phyloP scores from a whole-genome alignment of 2,797 vertebrate species.

The Lagorchestes hirsutus region DNA sequence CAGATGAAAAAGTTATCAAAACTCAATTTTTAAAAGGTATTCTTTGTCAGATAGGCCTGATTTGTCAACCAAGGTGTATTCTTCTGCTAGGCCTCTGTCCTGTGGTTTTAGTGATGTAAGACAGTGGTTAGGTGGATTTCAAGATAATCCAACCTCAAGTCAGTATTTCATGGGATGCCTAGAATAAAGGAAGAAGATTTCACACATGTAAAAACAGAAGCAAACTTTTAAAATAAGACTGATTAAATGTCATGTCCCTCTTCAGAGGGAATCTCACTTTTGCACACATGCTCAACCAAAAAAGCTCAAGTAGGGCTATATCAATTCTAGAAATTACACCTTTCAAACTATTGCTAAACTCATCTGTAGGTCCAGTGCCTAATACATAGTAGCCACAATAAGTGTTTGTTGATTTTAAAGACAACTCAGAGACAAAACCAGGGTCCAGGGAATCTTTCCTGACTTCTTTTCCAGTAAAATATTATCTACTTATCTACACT shows the following conservation, averaged over 20 bases:
- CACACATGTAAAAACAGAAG: slow-evolving; percentile 68
- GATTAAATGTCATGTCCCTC: slow-evolving; percentile 49
- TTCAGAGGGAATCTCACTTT: slow-evolving; percentile 33
- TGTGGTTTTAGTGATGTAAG: background rate
- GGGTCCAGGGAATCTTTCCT: slow-evolving; percentile 67
- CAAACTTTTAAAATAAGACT: slow-evolving; percentile 45
- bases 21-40: slow-evolving; percentile 44
- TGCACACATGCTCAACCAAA: background rate
- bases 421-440: background rate
- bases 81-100: slow-evolving; percentile 5
- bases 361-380: slow-evolving; percentile 57
- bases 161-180: slow-evolving; percentile 67
- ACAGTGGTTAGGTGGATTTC: slow-evolving; percentile 35
- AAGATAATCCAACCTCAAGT: slow-evolving; percentile 58
- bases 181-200: slow-evolving; percentile 68
- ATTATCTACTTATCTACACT: slow-evolving; percentile 34
- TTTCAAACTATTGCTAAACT: slow-evolving; percentile 73
- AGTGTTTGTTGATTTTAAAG: background rate
- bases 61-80: slow-evolving; percentile 13
- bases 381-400: background rate
- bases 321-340: slow-evolving; percentile 80
- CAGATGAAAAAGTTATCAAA: slow-evolving; percentile 55
- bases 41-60: slow-evolving; percentile 37
- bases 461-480: slow-evolving; percentile 35
- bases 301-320: slow-evolving; percentile 53